A percentile compares a stretch with the other conserved stretches of the same genome.
phyloP scores from a whole-genome alignment of 2,797 vertebrate genomes.

The Pagetopsis macropterus region DNA sequence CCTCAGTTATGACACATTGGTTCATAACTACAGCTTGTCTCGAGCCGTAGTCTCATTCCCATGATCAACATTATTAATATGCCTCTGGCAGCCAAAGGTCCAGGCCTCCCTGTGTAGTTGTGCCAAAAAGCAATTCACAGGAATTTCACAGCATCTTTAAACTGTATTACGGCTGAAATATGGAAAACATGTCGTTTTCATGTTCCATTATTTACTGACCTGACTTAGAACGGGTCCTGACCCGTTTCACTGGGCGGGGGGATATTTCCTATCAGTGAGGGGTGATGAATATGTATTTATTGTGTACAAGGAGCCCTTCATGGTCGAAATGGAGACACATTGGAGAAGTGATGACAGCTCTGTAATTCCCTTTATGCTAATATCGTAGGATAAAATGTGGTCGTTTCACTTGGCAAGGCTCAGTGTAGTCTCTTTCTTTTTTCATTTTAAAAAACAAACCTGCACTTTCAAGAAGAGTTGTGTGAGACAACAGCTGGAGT shows the following conservation, averaged over 20 bases:
- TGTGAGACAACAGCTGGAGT: slow-evolving; percentile 47
- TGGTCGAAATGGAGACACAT: slow-evolving; percentile 57
- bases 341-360: slow-evolving; percentile 60
- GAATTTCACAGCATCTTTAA: slow-evolving; percentile 82
- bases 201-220: slow-evolving; percentile 71
- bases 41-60: slow-evolving; percentile 72
- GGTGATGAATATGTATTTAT: slow-evolving; percentile 73
- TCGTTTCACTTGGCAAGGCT: slow-evolving; percentile 51
- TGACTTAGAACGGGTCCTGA: slow-evolving; percentile 54
- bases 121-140: slow-evolving; percentile 75
- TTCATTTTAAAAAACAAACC: slow-evolving; percentile 15
- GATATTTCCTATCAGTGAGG: slow-evolving; percentile 44
- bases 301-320: slow-evolving; percentile 45
- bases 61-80: slow-evolving; percentile 81
- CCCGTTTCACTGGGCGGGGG: slow-evolving; percentile 34
- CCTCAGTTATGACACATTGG: slow-evolving; percentile 81
- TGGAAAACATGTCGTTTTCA: slow-evolving; percentile 73
- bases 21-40: slow-evolving; percentile 75
- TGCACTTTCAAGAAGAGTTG: slow-evolving; percentile 24
- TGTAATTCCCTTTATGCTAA: slow-evolving; percentile 57
- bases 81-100: slow-evolving; percentile 75
- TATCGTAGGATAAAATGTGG: slow-evolving; percentile 51
- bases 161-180: slow-evolving; percentile 71
- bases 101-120: slow-evolving; percentile 72
- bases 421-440: neutral